Evolutionary conservation across 2,797 vertebrate genomes (phyloP), one percentile per base, ranked within the genome.

Genomic region (Lindbergichthys nudifrons): DNA sequence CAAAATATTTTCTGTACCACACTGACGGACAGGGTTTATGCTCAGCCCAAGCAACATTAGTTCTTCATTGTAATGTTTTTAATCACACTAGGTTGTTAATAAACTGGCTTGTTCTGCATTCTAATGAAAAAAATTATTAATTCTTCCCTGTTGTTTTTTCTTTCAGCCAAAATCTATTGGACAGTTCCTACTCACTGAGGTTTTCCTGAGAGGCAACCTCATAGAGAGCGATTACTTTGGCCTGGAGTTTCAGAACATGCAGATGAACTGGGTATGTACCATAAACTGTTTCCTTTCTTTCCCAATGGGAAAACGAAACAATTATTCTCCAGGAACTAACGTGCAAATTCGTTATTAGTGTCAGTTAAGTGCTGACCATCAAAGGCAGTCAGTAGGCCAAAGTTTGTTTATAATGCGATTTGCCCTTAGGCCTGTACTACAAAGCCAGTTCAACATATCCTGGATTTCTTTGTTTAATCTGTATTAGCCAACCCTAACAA

Each of bases 201-300:
- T 97, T 88, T 98, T 96, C 94, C 93, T 90, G 86, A 95, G 93
- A 86, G 92, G 96, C 83, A 99, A 98, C 91, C 93, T 99, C 89
- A 95, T 97, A 7, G 98, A 99, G 87, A 96, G 95, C 0, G 98
- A 99, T 93, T 99, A 99, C 92, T 99, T 99, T 86, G 97, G 98
- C 73, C 93, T 99, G 46, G 98, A 99, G 92, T 99, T 97, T 89
- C 96, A 97, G 90, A 97, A 96, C 75, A 87, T 92, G 81, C 97
- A 96, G 84, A 95, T 97, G 75, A 96, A 90, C 80, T 99, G 97
- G 98, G 98, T 99, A 95, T 0, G 97, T 92, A 73, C 30, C 10
- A 12, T 15, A 66, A 50, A 51, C 52, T 0, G 13, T 30, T 23
- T 57, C 15, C 19, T 53, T 16, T 5, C 12, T 61, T 77, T 76